Percentiles rank a stretch among this genome's conserved stretches.
Evolutionary conservation across 2,888 invertebrate genomes (phyloP).

Genomic region (Mechanitis messenoides): DNA sequence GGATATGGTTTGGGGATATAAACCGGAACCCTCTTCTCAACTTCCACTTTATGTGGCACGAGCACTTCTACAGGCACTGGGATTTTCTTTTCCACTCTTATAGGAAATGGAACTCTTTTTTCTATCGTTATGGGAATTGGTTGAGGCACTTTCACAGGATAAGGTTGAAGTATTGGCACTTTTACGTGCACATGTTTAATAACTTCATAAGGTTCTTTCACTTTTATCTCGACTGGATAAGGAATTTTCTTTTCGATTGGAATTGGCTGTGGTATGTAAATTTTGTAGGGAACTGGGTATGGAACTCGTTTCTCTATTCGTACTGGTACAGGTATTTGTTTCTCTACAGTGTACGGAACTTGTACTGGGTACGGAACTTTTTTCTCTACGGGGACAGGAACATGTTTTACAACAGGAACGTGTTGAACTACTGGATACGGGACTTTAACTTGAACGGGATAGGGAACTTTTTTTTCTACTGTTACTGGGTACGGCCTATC

Average conservation of each 20-base stretch:
- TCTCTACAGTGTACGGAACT: slow-evolving; percentile 45
- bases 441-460: slow-evolving; percentile 63
- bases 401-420: slow-evolving; percentile 61
- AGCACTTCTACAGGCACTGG: slow-evolving; percentile 59
- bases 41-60: slow-evolving; percentile 41
- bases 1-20: slow-evolving; percentile 46
- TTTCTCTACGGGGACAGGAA: slow-evolving; percentile 55
- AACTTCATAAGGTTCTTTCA: slow-evolving; percentile 61
- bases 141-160: slow-evolving; percentile 72
- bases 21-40: slow-evolving; percentile 58
- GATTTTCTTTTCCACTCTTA: slow-evolving; percentile 68
- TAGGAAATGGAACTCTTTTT: slow-evolving; percentile 63
- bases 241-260: slow-evolving; percentile 77
- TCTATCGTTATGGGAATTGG: slow-evolving; percentile 72
- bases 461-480: slow-evolving; percentile 67
- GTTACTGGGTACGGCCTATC: slow-evolving; percentile 61
- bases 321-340: slow-evolving; percentile 52
- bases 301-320: slow-evolving; percentile 61
- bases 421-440: slow-evolving; percentile 63
- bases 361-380: slow-evolving; percentile 42
- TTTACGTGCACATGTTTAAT: slow-evolving; percentile 61
- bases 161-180: slow-evolving; percentile 67
- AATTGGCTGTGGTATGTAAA: slow-evolving; percentile 65
- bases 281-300: slow-evolving; percentile 49
- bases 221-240: slow-evolving; percentile 67